These are phyloP conservation scores for Deroptyus accipitrinus DNA, from an alignment of 2,113 vertebrate species.

Conservation along the genomic window DNA sequence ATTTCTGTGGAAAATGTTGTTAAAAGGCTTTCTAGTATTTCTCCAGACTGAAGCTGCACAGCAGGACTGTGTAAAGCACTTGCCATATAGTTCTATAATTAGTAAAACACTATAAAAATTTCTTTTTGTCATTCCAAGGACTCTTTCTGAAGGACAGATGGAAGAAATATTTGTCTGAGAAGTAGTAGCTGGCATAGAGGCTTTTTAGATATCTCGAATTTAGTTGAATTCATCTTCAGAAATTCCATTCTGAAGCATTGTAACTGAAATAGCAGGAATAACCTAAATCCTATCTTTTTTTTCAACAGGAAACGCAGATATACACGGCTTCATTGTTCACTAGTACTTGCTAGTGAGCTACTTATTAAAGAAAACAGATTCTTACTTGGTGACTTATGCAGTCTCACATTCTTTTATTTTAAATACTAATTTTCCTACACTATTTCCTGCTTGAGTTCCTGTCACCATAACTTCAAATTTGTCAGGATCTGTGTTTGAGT, in stretches of 20 bases:
- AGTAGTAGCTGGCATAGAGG: background rate
- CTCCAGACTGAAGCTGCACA: background rate
- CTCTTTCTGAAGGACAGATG: background rate
- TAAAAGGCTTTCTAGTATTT: background rate
- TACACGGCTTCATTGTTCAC: accelerated
- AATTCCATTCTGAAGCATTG: background rate
- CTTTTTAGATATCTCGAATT: background rate
- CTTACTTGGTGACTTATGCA: background rate
- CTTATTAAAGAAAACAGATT: background rate
- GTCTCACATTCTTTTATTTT: background rate
- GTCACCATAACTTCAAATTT: background rate
- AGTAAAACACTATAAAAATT: background rate
- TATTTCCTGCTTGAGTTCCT: background rate
- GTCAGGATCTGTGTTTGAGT: background rate
- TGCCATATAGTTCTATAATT: background rate
- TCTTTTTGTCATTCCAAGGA: background rate
- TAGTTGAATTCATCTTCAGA: background rate
- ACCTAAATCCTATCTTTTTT: background rate
- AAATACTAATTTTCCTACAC: background rate
- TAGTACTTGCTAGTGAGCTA: background rate
- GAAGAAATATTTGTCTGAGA: background rate
- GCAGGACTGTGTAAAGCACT: background rate
- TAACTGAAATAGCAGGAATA: background rate
- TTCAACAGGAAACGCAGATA: background rate
- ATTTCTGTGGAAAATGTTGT: background rate